phyloP scores from a whole-genome alignment of 1,140 invertebrate species.

The Drosophila watanabei region DNA sequence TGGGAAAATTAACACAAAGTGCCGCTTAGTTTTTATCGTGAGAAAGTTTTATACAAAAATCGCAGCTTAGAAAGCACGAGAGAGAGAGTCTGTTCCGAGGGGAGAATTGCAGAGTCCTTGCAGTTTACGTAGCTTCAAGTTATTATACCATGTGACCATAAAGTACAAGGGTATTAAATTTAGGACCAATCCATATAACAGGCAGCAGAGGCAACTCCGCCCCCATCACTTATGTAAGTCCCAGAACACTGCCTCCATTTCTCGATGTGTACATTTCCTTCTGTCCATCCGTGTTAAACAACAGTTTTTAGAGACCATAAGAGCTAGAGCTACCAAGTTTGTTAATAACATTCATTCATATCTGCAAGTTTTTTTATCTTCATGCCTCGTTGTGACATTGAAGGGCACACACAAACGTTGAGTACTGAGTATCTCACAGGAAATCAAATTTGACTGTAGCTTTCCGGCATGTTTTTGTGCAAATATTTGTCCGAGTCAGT shows the following conservation, averaged over 20 bases:
- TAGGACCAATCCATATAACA: too few relatives aligned
- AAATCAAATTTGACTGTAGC: not conserved
- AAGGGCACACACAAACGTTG: not conserved
- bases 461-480: not conserved
- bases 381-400: not conserved
- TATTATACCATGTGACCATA: not conserved
- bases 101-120: too few relatives aligned
- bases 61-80: constrained; percentile 10
- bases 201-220: too few relatives aligned
- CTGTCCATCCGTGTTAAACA: too few relatives aligned
- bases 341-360: too few relatives aligned
- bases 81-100: not conserved
- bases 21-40: constrained; percentile 23
- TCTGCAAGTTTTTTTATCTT: not conserved
- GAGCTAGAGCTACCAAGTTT: too few relatives aligned
- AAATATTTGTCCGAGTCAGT: not conserved
- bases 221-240: too few relatives aligned
- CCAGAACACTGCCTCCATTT: too few relatives aligned
- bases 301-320: too few relatives aligned
- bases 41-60: constrained; percentile 50
- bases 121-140: not conserved
- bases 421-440: too few relatives aligned
- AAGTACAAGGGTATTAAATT: too few relatives aligned
- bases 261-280: too few relatives aligned
- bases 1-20: constrained; percentile 18